phyloP scores from a whole-genome alignment of 2,797 vertebrate genomes.

The Enteromius radiatus region DNA sequence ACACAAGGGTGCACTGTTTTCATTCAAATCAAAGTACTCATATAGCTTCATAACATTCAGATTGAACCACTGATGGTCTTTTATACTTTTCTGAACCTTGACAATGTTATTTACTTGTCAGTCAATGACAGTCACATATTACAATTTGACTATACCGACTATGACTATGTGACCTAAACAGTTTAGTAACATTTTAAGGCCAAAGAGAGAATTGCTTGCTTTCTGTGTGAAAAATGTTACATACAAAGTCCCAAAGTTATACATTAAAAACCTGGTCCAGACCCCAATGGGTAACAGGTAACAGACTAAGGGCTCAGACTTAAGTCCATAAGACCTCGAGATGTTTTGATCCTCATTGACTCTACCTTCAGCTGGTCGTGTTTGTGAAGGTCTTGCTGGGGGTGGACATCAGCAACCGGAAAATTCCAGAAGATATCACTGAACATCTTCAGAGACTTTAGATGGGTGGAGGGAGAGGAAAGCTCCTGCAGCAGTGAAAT shows the following conservation, averaged over 20 bases:
- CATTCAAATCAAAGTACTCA: too few species aligned
- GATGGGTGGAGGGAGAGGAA: slow-evolving; percentile 78
- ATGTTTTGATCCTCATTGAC: background rate
- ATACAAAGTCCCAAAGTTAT: background rate
- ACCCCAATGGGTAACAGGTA: background rate
- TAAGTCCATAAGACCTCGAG: background rate
- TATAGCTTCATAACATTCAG: too few species aligned
- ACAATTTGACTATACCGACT: too few species aligned
- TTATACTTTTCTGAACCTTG: too few species aligned
- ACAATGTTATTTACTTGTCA: too few species aligned
- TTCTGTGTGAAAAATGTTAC: too few species aligned
- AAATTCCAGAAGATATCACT: slow-evolving; percentile 75
- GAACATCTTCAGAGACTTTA: slow-evolving; percentile 76
- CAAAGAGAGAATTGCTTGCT: background rate
- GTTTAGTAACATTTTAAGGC: too few species aligned
- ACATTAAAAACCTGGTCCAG: background rate
- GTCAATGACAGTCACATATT: too few species aligned
- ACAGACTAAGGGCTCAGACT: background rate
- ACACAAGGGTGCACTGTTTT: too few species aligned
- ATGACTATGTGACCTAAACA: too few species aligned
- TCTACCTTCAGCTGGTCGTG: background rate
- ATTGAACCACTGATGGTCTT: too few species aligned
- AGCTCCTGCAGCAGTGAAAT: slow-evolving; percentile 82
- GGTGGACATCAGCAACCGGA: slow-evolving; percentile 71
- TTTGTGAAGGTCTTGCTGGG: slow-evolving; percentile 45